These are phyloP conservation scores for Gymnorhina tibicen DNA, from an alignment of 2,113 vertebrate genomes.

Conservation along the genomic window DNA sequence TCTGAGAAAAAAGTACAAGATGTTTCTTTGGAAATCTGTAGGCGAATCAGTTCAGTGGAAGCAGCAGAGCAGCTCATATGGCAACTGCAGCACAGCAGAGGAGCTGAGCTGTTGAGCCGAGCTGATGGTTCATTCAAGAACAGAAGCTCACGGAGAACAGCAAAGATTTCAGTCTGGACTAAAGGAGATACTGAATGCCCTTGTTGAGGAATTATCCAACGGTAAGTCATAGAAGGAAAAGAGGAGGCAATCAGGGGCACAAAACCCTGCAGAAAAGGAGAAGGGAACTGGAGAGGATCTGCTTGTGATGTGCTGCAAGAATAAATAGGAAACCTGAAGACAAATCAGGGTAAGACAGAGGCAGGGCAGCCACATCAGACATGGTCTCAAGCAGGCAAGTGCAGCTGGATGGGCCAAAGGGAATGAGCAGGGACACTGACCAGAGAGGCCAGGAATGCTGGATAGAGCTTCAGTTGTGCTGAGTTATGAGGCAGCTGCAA, in stretches of 20 bases:
- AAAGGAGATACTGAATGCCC: neutral
- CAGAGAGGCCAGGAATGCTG: neutral
- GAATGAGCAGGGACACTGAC: neutral
- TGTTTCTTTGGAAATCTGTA: neutral
- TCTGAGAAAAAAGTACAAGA: neutral
- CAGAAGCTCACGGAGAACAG: neutral
- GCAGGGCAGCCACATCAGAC: neutral
- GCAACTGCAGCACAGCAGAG: neutral
- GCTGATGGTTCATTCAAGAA: neutral
- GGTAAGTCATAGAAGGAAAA: neutral
- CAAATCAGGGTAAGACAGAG: neutral
- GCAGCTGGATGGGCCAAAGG: neutral
- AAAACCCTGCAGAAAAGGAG: neutral
- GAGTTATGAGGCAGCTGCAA: neutral
- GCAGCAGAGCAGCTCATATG: neutral
- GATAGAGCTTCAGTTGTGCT: neutral
- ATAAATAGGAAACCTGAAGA: neutral
- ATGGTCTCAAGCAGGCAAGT: neutral
- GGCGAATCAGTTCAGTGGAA: neutral
- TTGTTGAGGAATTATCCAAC: neutral
- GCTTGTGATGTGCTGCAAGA: neutral
- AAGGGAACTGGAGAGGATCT: neutral
- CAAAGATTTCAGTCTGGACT: neutral
- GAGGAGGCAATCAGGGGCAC: neutral
- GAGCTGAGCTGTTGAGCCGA: neutral